phyloP scores from a whole-genome alignment of 2,888 invertebrate species.

The Allophyes oxyacanthae region DNA sequence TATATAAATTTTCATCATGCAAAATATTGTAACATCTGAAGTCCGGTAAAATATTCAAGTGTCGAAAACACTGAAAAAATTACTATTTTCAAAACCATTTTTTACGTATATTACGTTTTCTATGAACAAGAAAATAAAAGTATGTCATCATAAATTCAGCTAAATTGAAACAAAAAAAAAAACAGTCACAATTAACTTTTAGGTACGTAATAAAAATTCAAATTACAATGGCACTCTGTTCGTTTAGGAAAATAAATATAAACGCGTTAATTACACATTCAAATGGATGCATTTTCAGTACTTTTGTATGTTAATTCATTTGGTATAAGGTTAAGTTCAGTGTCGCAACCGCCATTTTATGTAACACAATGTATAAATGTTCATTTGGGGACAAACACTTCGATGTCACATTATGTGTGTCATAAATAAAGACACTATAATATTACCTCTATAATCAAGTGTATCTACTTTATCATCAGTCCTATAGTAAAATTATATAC shows the following conservation, averaged over 20 bases:
- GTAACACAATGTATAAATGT: conserved; percentile 64
- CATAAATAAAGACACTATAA: conserved; percentile 13
- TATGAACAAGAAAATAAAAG: conserved; percentile 32
- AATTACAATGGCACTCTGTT: conserved; percentile 65
- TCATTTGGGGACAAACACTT: conserved; percentile 17
- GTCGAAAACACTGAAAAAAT: conserved; percentile 25
- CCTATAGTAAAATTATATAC: too few relatives aligned
- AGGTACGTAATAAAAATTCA: conserved; percentile 66
- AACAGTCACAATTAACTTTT: conserved; percentile 56
- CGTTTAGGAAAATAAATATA: conserved; percentile 70
- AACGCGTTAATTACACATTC: conserved; percentile 77
- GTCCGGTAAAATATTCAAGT: conserved; percentile 12
- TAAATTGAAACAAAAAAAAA: conserved; percentile 51
- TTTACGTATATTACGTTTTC: conserved; percentile 3
- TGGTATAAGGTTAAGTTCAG: conserved; percentile 86
- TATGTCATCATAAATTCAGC: conserved; percentile 48
- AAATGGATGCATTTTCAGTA: conserved; percentile 85
- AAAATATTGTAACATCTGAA: conserved; percentile 10
- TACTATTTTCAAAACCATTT: background rate
- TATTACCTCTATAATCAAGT: background rate
- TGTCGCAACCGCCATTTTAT: conserved; percentile 77
- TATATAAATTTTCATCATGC: conserved; percentile 47
- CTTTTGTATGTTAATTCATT: conserved; percentile 86
- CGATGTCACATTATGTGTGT: conserved; percentile 16
- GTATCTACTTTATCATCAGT: background rate